Evolutionary conservation across 2,113 vertebrate species (phyloP).

Genomic region (Sceloporus tristichus): DNA sequence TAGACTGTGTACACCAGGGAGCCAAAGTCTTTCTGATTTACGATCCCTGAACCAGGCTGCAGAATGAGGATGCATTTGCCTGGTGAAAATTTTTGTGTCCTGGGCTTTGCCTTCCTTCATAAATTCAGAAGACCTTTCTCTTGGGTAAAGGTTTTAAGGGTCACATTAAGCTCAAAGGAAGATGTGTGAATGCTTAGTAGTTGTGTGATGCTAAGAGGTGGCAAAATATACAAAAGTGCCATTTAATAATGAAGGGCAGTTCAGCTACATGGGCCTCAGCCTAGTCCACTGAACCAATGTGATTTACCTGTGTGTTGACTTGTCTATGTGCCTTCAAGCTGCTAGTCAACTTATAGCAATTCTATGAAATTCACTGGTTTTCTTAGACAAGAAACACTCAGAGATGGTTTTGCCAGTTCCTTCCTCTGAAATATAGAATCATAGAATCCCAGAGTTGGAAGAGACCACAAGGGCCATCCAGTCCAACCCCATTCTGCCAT

Average conservation of each 20-base stretch:
- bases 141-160: background rate
- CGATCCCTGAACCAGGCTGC: background rate
- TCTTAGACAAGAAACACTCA: no score
- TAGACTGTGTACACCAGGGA: background rate
- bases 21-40: background rate
- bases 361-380: no score
- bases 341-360: no score
- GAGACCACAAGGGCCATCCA: no score
- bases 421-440: background rate
- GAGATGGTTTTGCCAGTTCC: no score
- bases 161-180: background rate
- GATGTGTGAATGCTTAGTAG: background rate
- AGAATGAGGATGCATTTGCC: background rate
- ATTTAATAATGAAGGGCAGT: background rate
- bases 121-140: background rate
- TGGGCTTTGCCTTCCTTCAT: background rate
- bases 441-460: no score
- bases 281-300: no score
- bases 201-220: background rate
- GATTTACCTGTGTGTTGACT: no score
- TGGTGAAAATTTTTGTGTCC: background rate
- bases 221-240: background rate
- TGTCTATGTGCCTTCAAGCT: no score
- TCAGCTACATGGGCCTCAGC: background rate
- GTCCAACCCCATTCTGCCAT: no score